Evolutionary conservation across 2,797 vertebrate species (phyloP).

Genomic region (Poecile montanus): DNA sequence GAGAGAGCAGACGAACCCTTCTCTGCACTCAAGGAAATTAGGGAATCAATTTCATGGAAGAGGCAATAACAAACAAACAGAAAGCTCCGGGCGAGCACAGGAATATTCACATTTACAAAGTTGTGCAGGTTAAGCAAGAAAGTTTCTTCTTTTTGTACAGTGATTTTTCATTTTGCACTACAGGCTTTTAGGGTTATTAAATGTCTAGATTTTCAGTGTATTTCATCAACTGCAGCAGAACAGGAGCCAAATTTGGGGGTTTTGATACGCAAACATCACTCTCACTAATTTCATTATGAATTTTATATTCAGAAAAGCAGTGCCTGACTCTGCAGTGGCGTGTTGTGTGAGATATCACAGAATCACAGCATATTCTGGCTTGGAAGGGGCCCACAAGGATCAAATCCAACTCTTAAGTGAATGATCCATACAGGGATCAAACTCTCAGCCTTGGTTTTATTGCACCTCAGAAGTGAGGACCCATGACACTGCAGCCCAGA

Average conservation of each 20-base stretch:
- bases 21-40: conserved; percentile 51
- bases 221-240: conserved; percentile 3
- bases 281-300: conserved; percentile 18
- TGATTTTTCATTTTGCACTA: conserved; percentile 46
- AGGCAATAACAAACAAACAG: conserved; percentile 25
- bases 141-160: background rate
- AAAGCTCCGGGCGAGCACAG: background rate
- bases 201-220: conserved; percentile 15
- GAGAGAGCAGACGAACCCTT: background rate
- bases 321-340: background rate
- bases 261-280: background rate
- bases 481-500: background rate
- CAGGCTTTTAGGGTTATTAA: conserved; percentile 62
- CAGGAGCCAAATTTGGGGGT: background rate
- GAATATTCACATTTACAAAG: background rate
- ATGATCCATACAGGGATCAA: background rate
- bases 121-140: conserved; percentile 52
- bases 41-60: conserved; percentile 8
- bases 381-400: background rate
- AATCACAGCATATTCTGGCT: background rate
- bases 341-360: background rate
- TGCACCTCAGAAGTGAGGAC: background rate
- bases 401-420: fast-evolving
- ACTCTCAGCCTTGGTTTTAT: fast-evolving
- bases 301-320: background rate